Evolutionary conservation across 1,140 invertebrate species (phyloP).

Genomic region (Leucophenga varia): DNA sequence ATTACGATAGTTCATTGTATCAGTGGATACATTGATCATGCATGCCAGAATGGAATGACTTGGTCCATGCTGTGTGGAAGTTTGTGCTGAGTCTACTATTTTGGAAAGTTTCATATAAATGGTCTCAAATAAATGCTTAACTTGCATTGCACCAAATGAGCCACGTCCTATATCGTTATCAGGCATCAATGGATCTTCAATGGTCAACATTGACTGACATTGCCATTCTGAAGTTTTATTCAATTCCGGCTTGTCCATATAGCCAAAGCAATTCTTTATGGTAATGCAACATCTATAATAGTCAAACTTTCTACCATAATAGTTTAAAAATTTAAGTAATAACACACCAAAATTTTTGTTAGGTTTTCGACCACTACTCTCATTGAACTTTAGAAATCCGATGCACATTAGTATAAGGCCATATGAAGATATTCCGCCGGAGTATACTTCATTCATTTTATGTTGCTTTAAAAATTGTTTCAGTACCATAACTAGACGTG

Average conservation of each 20-base stretch:
- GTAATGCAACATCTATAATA: slow-evolving; percentile 30
- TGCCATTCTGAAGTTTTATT: no score
- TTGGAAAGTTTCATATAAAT: slow-evolving; percentile 32
- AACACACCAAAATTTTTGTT: slow-evolving; percentile 25
- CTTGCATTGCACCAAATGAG: slow-evolving; percentile 26
- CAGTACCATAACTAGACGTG: slow-evolving; percentile 32
- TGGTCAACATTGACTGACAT: slow-evolving; percentile 30
- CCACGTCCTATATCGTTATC: slow-evolving; percentile 37
- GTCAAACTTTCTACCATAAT: slow-evolving; percentile 36
- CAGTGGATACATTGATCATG: slow-evolving; percentile 22
- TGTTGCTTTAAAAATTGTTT: slow-evolving; percentile 28
- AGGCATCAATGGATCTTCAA: slow-evolving; percentile 36
- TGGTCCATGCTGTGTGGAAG: slow-evolving; percentile 17
- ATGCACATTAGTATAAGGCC: slow-evolving; percentile 32
- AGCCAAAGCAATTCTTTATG: no score
- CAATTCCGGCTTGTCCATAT: no score
- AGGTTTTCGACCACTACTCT: slow-evolving; percentile 6
- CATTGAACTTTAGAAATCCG: slow-evolving; percentile 22
- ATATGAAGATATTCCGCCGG: slow-evolving; percentile 33
- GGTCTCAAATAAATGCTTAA: slow-evolving; percentile 26
- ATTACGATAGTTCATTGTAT: slow-evolving; percentile 19
- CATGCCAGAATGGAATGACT: slow-evolving; percentile 23
- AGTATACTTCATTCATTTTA: slow-evolving; percentile 33
- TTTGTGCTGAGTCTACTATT: slow-evolving; percentile 30
- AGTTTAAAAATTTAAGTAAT: slow-evolving; percentile 34